Conservation (phyloP, 1,140 invertebrate genomes). For the Diploscapter pachys region DNA sequence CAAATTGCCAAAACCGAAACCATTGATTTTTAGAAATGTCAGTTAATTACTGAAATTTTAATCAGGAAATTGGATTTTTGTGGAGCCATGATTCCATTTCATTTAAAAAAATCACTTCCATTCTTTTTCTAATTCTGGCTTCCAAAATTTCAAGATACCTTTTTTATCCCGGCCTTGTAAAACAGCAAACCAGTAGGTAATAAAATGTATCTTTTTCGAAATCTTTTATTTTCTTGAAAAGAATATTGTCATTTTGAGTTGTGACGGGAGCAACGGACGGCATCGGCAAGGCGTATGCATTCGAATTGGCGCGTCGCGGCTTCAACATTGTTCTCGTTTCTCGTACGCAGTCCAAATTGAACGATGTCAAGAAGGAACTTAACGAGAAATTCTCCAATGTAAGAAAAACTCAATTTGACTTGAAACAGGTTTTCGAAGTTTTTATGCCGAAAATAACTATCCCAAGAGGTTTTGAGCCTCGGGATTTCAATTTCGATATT, state of each 20-base stretch:
- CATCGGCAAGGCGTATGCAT: conserved; percentile 56
- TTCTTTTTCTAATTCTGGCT: neutral
- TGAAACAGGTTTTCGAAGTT: too few species aligned
- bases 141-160: neutral
- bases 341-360: conserved; percentile 45
- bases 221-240: neutral
- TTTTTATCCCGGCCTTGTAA: neutral
- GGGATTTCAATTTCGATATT: neutral
- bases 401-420: neutral
- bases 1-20: too few species aligned
- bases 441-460: too few species aligned
- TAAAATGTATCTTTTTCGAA: conserved; percentile 3
- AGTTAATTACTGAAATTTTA: neutral
- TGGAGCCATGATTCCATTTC: neutral
- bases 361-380: conserved; percentile 45
- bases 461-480: neutral
- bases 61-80: neutral
- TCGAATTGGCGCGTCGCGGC: conserved; percentile 45
- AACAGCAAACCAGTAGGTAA: neutral
- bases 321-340: conserved; percentile 53
- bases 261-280: conserved; percentile 56
- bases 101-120: neutral
- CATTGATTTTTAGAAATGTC: neutral
- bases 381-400: conserved; percentile 7
- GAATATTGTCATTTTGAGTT: conserved; percentile 40